Base-by-base conservation (phyloP, 2,888 invertebrate species). In the Hesperia comma region DNA sequence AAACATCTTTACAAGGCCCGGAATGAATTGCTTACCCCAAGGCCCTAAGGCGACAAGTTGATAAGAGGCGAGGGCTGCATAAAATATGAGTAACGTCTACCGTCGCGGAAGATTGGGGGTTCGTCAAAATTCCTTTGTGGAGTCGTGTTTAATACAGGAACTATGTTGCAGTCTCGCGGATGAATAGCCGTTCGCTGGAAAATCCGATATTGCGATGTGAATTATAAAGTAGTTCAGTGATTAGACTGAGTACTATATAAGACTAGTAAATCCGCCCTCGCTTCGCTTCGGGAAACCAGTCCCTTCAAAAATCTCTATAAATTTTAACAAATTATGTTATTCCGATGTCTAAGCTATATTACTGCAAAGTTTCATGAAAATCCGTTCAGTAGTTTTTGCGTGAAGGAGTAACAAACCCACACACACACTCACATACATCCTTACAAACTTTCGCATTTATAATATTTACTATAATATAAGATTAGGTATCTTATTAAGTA, bases 51-150 rank as follows among this genome's bases (percentile, higher is more conserved):
- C 53, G 33, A 43, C 63, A 21, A 54, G 56, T 49, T 56, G 63
- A 63, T 55, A 63, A 63, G 63, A 54, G 55, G 15, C 63, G 63
- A 21, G 41, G 55, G 55, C 14, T 63, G 33, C 63, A 63, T 63
- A 63, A 63, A 63, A 55, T 43, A 62, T 62, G 62, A 53, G 53
- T 17, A 51, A 53, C n/a, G 49, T 60, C 60, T 54, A 53, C 53
- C 21, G 53, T 41, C 61, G 43, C 54, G 54, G 43, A 61, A 61
- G 61, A 61, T 62, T 41, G 61, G 60, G 62, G 62, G 19, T 15
- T 54, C 62, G 54, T 62, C 62, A 62, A 55, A 63, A 63, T 43
- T 63, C 62, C 55, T 55, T 63, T 63, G 55, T 62, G 56, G 61
- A 64, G 53, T 58, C 62, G 62, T 55, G 33, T 46, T 57, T 43